Evolutionary conservation across 2,888 invertebrate genomes (phyloP), one percentile per base, ranked within the genome.

Genomic region (Sycophila texana): DNA sequence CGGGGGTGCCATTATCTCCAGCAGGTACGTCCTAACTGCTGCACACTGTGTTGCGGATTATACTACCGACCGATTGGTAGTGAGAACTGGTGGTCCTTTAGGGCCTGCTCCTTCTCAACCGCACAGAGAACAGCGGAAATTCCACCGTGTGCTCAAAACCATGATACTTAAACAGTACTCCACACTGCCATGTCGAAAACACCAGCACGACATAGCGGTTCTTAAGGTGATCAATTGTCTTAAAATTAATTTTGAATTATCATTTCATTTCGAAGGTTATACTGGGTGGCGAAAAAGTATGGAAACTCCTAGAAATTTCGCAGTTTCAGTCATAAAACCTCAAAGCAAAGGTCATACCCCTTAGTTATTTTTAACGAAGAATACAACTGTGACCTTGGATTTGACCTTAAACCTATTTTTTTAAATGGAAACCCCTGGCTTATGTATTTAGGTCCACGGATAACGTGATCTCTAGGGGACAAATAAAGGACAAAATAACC

Each of bases 1-100:
- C n/a, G 77, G 77, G 14, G 77, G 77, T 51, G 65, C 66, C 3
- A 72, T 77, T 4, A 72, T 77, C 30, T 39, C 65, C 16, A 58
- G 72, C 0, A 13, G 72, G 4, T 72, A 51, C 58, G 60, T 77
- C 0, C 22, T 77, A 0, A 77, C 77, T 1, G 77, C 66, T 1
- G 77, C 77, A 0, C 71, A 72, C 13, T 77, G 77, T 53, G 72
- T 77, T 5, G 0, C 51, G 22, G 53, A 60, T 1, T 18, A 39
- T 0, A n/a, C 30, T 4, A 53, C 61, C 18, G 4, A 4, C 30
- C 51, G 72, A 1, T 49, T 77, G 2, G 51, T 77, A 4, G 51
- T 77, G 0, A 57, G 72, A 20, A 30, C 18, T 22, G 77, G 77
- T 4, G 57, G 53, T 30, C 30, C 51, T 5, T 1, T 16, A 3